These are phyloP conservation scores for Microcebus murinus DNA, from an alignment of 2,113 vertebrate species.

Conservation along the genomic window DNA sequence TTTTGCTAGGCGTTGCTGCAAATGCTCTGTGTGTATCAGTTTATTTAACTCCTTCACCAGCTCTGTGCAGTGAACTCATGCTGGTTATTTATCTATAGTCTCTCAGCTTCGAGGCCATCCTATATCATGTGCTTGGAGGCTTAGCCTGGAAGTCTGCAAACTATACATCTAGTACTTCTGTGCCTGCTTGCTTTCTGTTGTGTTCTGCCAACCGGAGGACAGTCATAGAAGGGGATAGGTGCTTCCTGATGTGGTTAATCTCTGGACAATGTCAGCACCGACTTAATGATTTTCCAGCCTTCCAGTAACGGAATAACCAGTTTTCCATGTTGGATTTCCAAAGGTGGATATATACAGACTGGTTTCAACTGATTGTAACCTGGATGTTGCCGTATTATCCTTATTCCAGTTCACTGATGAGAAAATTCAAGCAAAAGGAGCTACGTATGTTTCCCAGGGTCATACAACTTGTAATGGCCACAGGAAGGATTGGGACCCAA, in stretches of 20 bases:
- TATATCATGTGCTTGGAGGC: accelerated
- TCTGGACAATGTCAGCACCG: not conserved
- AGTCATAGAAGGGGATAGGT: not conserved
- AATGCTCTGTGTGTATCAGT: not conserved
- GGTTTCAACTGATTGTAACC: not conserved
- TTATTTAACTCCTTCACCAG: not conserved
- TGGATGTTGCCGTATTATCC: not conserved
- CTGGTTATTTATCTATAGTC: not conserved
- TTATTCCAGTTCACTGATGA: not conserved
- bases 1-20: not conserved
- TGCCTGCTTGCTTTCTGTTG: not conserved
- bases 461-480: not conserved
- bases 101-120: not conserved
- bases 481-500: no score
- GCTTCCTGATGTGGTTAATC: not conserved
- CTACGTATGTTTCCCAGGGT: not conserved
- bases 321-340: not conserved
- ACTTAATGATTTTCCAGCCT: not conserved
- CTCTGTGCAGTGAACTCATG: accelerated
- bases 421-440: not conserved
- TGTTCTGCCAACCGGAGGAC: accelerated
- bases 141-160: not conserved
- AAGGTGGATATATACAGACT: not conserved
- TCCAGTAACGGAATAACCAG: not conserved
- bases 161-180: not conserved